Evolutionary conservation across 2,888 invertebrate species (phyloP).

Genomic region (Eupithecia dodoneata): DNA sequence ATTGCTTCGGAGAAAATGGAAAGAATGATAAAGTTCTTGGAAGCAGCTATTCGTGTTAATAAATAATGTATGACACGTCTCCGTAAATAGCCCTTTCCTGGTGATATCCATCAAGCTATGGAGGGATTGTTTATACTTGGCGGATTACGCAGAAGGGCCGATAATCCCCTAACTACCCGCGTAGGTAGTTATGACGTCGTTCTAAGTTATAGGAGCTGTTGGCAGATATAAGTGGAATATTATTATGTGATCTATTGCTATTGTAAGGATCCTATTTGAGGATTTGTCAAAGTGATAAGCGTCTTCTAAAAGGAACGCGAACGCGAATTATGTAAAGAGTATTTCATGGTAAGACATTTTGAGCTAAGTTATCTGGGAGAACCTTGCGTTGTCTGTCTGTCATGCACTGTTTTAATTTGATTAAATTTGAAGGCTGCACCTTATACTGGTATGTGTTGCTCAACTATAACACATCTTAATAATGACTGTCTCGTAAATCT

Average conservation of each 20-base stretch:
- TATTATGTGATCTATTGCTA: background rate
- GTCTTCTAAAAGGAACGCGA: background rate
- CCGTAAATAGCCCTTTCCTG: constrained; percentile 16
- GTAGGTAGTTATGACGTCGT: constrained; percentile 6
- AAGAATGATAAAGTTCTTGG: background rate
- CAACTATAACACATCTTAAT: no score
- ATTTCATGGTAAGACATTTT: background rate
- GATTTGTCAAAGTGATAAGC: background rate
- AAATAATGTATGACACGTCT: background rate
- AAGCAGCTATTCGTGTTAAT: background rate
- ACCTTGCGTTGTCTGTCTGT: no score
- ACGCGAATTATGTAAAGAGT: background rate
- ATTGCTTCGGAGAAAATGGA: background rate
- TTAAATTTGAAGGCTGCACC: no score
- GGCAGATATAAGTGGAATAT: no score
- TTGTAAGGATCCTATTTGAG: background rate
- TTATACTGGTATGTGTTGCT: no score
- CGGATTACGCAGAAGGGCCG: constrained; percentile 38
- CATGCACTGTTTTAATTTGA: no score
- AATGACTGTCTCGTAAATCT: no score
- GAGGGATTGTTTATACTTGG: constrained; percentile 37
- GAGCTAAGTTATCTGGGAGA: no score
- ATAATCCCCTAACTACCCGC: constrained; percentile 40
- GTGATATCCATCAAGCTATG: constrained; percentile 40
- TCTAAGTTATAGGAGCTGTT: background rate